These are phyloP conservation scores for Spilosoma lubricipeda DNA, from an alignment of 2,888 invertebrate species.

Conservation along the genomic window DNA sequence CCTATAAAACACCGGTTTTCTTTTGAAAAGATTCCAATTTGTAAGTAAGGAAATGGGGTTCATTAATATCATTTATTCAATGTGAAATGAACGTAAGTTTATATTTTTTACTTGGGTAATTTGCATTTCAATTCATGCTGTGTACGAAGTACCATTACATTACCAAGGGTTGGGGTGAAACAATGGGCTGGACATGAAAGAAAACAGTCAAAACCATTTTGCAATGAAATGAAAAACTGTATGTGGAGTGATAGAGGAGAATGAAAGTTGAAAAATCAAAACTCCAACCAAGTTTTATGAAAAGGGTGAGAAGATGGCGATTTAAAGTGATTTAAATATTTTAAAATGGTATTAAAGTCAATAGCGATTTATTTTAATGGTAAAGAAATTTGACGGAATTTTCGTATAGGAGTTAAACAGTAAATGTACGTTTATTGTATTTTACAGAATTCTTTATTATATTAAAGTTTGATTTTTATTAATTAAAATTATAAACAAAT, in stretches of 20 bases:
- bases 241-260: not conserved
- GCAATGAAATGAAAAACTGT: not conserved
- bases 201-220: not conserved
- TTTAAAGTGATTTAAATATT: not conserved
- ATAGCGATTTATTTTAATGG: not conserved
- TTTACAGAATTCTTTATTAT: no score
- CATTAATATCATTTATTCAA: not conserved
- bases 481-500: not conserved
- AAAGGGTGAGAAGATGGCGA: not conserved
- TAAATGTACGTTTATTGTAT: no score
- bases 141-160: not conserved
- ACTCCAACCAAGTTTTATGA: not conserved
- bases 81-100: not conserved
- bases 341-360: not conserved
- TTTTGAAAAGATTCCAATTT: constrained; percentile 16
- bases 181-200: not conserved
- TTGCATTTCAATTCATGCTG: not conserved
- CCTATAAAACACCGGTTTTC: constrained; percentile 32
- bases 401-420: no score
- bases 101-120: not conserved
- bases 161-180: not conserved
- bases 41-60: constrained; percentile 17
- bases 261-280: not conserved
- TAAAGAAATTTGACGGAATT: not conserved
- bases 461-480: not conserved